phyloP scores from a whole-genome alignment of 2,113 vertebrate species.

The Melanocharis versteri region DNA sequence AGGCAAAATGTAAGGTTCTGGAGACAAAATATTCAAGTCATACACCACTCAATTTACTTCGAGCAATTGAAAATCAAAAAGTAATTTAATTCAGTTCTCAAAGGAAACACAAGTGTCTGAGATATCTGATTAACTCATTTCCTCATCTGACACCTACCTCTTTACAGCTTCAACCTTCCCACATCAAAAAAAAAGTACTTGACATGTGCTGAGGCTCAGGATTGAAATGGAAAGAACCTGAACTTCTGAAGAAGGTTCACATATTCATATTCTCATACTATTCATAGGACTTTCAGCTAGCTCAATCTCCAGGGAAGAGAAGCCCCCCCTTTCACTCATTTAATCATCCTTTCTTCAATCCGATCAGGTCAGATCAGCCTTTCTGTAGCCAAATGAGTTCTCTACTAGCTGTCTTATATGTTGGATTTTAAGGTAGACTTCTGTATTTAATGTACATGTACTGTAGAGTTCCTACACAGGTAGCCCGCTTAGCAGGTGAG shows the following conservation, averaged over 20 bases:
- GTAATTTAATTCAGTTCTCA: neutral
- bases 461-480: neutral
- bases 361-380: neutral
- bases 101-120: neutral
- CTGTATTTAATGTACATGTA: neutral
- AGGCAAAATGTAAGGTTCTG: neutral
- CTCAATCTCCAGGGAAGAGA: neutral
- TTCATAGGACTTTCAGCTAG: neutral
- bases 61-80: neutral
- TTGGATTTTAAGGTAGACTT: neutral
- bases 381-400: neutral
- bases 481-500: neutral
- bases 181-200: neutral
- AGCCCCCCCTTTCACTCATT: neutral
- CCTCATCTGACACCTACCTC: neutral
- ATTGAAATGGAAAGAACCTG: neutral
- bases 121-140: conserved; percentile 6
- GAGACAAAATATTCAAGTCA: neutral
- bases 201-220: neutral
- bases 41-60: neutral
- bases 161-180: neutral
- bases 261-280: neutral
- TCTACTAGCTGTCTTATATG: neutral
- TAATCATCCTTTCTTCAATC: neutral
- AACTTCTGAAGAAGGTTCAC: neutral